These are phyloP conservation scores for Peromyscus melanophrys DNA, from an alignment of 2,797 vertebrate genomes.

Conservation along the genomic window DNA sequence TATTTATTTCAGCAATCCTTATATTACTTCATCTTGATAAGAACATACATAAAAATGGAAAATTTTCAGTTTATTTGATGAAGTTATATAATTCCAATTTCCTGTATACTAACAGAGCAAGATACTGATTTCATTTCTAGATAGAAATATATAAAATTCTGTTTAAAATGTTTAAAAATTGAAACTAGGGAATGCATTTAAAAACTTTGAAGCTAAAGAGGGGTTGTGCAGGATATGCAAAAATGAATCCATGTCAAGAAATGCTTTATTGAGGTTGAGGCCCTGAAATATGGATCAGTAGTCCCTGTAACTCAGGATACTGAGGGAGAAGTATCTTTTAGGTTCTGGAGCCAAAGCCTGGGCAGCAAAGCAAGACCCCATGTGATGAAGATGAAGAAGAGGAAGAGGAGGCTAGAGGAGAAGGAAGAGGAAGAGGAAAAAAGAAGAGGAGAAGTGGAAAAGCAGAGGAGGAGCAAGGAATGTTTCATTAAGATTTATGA, in stretches of 20 bases:
- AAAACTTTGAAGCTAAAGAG: background rate
- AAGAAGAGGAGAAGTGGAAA: background rate
- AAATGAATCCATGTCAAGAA: background rate
- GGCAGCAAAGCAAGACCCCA: background rate
- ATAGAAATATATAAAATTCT: background rate
- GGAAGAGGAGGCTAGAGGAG: background rate
- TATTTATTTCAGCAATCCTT: conserved; percentile 20
- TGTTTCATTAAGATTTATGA: background rate
- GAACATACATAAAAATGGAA: background rate
- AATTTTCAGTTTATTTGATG: background rate
- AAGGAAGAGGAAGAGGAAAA: background rate
- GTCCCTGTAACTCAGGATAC: background rate
- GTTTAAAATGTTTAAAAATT: background rate
- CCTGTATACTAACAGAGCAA: background rate
- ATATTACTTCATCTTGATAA: conserved; percentile 10
- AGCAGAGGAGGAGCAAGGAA: background rate
- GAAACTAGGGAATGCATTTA: background rate
- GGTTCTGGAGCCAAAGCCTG: background rate
- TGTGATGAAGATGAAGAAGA: background rate
- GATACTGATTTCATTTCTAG: background rate
- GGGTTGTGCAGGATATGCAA: background rate
- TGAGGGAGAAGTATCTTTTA: background rate
- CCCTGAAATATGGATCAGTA: no score
- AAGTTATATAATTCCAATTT: background rate
- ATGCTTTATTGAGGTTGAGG: background rate